These are phyloP conservation scores for Epirrhoe tristata DNA, from an alignment of 2,888 invertebrate genomes.

Conservation along the genomic window DNA sequence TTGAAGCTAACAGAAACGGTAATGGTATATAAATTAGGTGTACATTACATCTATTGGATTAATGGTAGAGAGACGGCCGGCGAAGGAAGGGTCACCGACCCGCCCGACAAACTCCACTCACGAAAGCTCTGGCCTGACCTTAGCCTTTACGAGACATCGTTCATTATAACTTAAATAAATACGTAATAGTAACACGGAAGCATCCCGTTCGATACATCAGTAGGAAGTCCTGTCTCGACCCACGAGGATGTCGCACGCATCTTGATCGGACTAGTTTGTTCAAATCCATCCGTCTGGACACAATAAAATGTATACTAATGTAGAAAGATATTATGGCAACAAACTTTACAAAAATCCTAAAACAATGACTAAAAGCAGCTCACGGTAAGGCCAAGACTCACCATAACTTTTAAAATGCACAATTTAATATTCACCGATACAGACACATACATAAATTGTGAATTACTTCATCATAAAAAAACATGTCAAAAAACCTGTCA, in stretches of 20 bases:
- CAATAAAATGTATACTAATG: slow-evolving; percentile 81
- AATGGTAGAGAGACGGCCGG: slow-evolving; percentile 49
- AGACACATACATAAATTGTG: slow-evolving; percentile 85
- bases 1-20: slow-evolving; percentile 78
- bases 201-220: slow-evolving; percentile 58
- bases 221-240: slow-evolving; percentile 60
- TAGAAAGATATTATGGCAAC: slow-evolving; percentile 86
- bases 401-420: slow-evolving; percentile 83
- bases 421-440: slow-evolving; percentile 85
- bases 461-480: slow-evolving; percentile 84
- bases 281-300: slow-evolving; percentile 82
- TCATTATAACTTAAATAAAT: slow-evolving; percentile 70
- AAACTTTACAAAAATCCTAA: slow-evolving; percentile 85
- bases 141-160: slow-evolving; percentile 51
- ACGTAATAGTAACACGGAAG: slow-evolving; percentile 65
- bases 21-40: slow-evolving; percentile 62
- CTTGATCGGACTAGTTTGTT: slow-evolving; percentile 83
- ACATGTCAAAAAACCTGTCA: slow-evolving; percentile 81
- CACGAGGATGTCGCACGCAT: slow-evolving; percentile 64
- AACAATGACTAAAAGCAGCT: slow-evolving; percentile 85
- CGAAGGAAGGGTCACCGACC: slow-evolving; percentile 37
- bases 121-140: slow-evolving; percentile 46
- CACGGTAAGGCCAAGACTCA: slow-evolving; percentile 76
- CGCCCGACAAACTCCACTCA: slow-evolving; percentile 24
- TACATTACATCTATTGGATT: slow-evolving; percentile 46